Conservation (phyloP, 2,888 invertebrate species). For the Monopis laevigella region DNA sequence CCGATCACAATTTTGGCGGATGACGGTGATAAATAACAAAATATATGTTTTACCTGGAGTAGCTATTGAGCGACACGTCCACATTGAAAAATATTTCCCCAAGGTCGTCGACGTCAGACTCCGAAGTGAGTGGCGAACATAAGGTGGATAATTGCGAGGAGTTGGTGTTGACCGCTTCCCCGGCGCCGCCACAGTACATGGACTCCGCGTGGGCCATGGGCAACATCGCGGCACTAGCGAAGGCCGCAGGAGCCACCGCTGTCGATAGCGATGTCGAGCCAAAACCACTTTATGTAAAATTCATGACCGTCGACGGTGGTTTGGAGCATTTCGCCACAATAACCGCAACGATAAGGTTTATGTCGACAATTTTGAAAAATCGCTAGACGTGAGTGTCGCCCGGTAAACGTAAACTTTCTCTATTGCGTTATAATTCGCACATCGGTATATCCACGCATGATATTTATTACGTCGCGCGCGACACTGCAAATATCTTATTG, state of each 20-base stretch:
- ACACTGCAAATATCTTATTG: conserved; percentile 56
- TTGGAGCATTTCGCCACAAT: conserved; percentile 64
- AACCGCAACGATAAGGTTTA: background rate
- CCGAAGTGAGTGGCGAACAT: conserved; percentile 53
- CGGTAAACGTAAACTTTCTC: conserved; percentile 9
- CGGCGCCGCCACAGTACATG: conserved; percentile 49
- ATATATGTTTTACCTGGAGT: conserved; percentile 47
- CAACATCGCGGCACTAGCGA: conserved; percentile 42
- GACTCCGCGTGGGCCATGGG: conserved; percentile 59
- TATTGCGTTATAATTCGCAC: conserved; percentile 20
- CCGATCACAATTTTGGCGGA: too few relatives aligned
- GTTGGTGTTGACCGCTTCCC: conserved; percentile 43
- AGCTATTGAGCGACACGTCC: conserved; percentile 52
- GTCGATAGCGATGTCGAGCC: conserved; percentile 35
- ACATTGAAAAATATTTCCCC: conserved; percentile 61
- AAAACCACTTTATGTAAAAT: conserved; percentile 43
- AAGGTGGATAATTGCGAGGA: conserved; percentile 48
- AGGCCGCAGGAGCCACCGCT: conserved; percentile 34
- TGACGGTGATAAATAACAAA: background rate
- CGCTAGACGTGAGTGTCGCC: conserved; percentile 17
- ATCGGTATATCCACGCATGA: conserved; percentile 37
- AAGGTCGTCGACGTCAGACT: conserved; percentile 52
- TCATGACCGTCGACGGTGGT: conserved; percentile 53
- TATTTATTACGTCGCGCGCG: conserved; percentile 52
- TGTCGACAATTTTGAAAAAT: conserved; percentile 16